Evolutionary conservation across 2,888 invertebrate genomes (phyloP), one percentile per base, ranked within the genome.

Genomic region (Agriotes lineatus): DNA sequence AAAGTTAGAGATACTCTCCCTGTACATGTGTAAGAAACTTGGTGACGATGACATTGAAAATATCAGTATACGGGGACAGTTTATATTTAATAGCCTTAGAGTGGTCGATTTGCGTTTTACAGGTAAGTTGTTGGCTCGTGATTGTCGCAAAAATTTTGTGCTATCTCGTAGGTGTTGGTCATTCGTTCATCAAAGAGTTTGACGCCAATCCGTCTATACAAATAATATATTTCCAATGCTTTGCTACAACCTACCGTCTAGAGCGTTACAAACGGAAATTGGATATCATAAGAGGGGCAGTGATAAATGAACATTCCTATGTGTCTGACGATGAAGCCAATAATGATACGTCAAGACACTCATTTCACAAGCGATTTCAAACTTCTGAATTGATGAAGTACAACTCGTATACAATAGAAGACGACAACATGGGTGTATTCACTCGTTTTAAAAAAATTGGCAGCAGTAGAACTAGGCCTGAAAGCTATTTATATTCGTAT

Each of bases 21-120:
- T 93, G 72, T 86, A 89, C 42, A 89, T 90, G 37, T 95, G 94
- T 77, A 83, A 82, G 61, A 86, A 89, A 52, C 83, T 94, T 70
- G 86, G 88, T 0, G 92, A 93, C 80, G 92, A 78, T 22, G 75
- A 76, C 18, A 76, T 84, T 2, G 92, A 93, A 0, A 94, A 94
- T 82, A 89, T 92, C 0, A 92, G 92, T 77, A 88, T 95, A 64
- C 90, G 93, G 0, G 88, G 91, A 0, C 84, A 91, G 74, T 91
- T 90, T 79, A 94, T 94, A 0, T 94, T 91, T 80, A 86, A 86
- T 74, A 81, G 84, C 0, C 82, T 92, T 45, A 81, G 80, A 76
- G 75, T 82, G 2, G 74, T 82, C 10, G 83, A 84, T 71, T 77
- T 79, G n/a, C 76, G 83, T 52, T 81, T 83, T 69, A 81, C 82